Base-by-base conservation (phyloP, 2,797 vertebrate species). In the Enteromius anoplus region DNA sequence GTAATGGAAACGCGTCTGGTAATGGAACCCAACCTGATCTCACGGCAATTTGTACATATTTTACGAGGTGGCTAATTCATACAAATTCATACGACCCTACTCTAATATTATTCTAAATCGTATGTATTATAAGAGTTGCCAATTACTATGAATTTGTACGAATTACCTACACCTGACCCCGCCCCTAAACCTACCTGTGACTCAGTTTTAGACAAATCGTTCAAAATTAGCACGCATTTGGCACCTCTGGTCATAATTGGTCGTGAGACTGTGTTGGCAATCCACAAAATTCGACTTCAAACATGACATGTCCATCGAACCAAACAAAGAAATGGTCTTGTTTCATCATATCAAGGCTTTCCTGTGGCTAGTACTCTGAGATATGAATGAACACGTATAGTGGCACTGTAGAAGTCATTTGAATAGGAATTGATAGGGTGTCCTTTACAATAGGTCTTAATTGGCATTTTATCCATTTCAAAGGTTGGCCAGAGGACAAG, bases 401-500 rank as follows among this genome's bases (percentile, higher is more conserved):
- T 32, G 60, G 1, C 32, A 66, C 53, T 75, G 45, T 66, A 82
- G 58, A 79, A 81, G 45, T 65, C n/a, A 70, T 85, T 75, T 75
- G 62, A 84, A 81, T 75, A 21, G 69, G 80, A 73, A 82, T 70
- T 53, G 14, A 71, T 53, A 37, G 68, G 66, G 47, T 64, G 77
- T 87, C 85, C 81, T 37, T 47, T 40, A 55, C 85, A 86, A 85
- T 86, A 72, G 32, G 82, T 60, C 80, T 81, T 87, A 80, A 87
- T 87, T 87, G 86, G 42, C 80, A 78, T 86, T 79, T 83, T 76
- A 78, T 58, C 86, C 82, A 76, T 78, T 79, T 70, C 70, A 78
- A 55, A 47, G 65, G 75, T 79, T 73, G 55, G 70, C 64, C 76
- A 62, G 73, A 65, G 51, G 82, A 86, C 83, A 68, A 55, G 29